Evolutionary conservation across 2,888 invertebrate species (phyloP).

Genomic region (Rhagonycha lutea): DNA sequence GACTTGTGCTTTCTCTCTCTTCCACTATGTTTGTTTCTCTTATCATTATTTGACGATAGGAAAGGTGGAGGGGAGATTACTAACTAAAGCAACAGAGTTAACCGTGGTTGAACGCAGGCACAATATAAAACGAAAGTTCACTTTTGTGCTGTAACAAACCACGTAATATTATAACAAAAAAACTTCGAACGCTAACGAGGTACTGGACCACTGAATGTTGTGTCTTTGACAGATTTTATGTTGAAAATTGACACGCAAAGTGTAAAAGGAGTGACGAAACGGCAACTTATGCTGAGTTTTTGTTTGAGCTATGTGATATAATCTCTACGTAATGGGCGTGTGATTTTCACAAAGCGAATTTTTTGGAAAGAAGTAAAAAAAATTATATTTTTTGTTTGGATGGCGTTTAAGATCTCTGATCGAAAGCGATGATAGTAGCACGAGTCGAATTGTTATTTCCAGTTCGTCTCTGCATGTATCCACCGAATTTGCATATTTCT

Average conservation of each 20-base stretch:
- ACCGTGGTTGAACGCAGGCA: slow-evolving; percentile 20
- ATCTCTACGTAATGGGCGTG: neutral
- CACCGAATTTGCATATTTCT: neutral
- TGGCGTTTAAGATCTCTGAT: neutral
- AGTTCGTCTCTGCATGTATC: neutral
- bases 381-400: neutral
- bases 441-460: neutral
- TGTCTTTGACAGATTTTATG: slow-evolving; percentile 13
- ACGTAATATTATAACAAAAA: slow-evolving; percentile 4
- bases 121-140: slow-evolving; percentile 24
- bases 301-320: neutral
- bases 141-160: neutral
- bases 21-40: slow-evolving; percentile 13
- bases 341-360: neutral
- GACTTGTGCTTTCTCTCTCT: slow-evolving; percentile 13
- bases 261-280: neutral
- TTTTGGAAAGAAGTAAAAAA: neutral
- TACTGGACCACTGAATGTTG: slow-evolving; percentile 19
- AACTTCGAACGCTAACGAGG: slow-evolving; percentile 6
- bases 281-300: neutral
- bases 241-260: slow-evolving; percentile 1
- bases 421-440: neutral
- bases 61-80: slow-evolving; percentile 12
- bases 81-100: slow-evolving; percentile 21
- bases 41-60: slow-evolving; percentile 16